Evolutionary conservation across 2,797 vertebrate species (phyloP).

Genomic region (Brachyalestes nurse): DNA sequence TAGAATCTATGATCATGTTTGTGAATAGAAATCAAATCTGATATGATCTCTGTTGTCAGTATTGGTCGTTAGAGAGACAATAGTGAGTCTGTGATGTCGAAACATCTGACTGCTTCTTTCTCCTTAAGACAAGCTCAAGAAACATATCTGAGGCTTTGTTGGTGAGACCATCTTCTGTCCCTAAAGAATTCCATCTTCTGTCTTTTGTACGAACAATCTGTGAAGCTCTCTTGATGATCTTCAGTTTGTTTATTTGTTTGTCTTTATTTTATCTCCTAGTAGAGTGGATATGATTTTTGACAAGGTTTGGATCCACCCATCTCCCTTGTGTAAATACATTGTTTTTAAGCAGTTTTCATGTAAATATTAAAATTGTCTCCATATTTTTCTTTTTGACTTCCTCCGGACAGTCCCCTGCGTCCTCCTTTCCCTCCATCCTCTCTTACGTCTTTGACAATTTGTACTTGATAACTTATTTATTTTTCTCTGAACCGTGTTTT

Average conservation of each 20-base stretch:
- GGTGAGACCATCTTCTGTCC: not conserved
- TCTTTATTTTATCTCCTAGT: not conserved
- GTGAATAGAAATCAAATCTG: constrained; percentile 9
- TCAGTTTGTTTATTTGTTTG: not conserved
- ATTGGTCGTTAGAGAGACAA: constrained; percentile 19
- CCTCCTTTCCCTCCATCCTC: constrained; percentile 41
- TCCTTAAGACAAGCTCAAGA: not conserved
- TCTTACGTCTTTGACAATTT: constrained; percentile 13
- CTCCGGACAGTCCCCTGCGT: not conserved
- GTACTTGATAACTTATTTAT: constrained; percentile 36
- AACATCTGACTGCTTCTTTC: not conserved
- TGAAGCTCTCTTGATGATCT: constrained; percentile 15
- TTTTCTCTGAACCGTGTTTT: constrained; percentile 6
- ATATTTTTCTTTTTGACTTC: not conserved
- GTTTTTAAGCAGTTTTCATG: constrained; percentile 43
- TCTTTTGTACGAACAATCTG: not conserved
- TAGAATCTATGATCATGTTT: not conserved
- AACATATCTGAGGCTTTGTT: constrained; percentile 16
- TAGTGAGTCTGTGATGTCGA: constrained; percentile 14
- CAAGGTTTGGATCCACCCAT: constrained; percentile 13
- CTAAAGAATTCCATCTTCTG: not conserved
- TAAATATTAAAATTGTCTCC: constrained; percentile 45
- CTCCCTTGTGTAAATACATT: constrained; percentile 39
- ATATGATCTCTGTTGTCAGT: constrained; percentile 15
- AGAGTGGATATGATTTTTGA: constrained; percentile 18